Conservation (phyloP, 2,888 invertebrate genomes). For the Perizoma affinitatum region DNA sequence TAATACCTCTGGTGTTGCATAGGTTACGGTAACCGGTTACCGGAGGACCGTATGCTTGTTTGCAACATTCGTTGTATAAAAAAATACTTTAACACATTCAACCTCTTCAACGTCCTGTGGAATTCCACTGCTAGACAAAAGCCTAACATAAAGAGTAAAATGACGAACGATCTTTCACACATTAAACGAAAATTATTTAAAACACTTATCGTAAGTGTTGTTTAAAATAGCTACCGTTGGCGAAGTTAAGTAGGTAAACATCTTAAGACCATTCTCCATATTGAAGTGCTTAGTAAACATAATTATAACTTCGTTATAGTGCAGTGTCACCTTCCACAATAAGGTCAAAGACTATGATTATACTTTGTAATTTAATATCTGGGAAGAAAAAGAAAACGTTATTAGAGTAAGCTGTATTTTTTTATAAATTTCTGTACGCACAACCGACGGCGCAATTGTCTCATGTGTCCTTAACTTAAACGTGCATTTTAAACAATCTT, state of each 20-base stretch:
- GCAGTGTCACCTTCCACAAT: conserved; percentile 20
- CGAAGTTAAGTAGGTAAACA: conserved; percentile 32
- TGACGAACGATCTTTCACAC: too few species aligned
- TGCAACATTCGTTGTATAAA: too few species aligned
- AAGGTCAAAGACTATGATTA: conserved; percentile 11
- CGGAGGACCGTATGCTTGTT: too few species aligned
- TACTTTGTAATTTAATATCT: conserved; percentile 22
- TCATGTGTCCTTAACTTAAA: too few species aligned
- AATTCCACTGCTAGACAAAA: too few species aligned
- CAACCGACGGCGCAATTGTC: conserved; percentile 11
- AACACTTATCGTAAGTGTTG: conserved; percentile 22
- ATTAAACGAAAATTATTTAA: conserved; percentile 19
- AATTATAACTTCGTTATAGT: conserved; percentile 34
- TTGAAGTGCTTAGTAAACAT: conserved; percentile 48
- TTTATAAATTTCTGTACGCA: conserved; percentile 15
- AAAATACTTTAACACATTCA: too few species aligned
- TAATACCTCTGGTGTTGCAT: too few species aligned
- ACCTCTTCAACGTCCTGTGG: too few species aligned
- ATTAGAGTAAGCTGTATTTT: conserved; percentile 27
- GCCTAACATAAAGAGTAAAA: too few species aligned
- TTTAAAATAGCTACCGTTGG: conserved; percentile 29
- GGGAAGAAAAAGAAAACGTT: conserved; percentile 22
- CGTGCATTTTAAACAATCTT: too few species aligned
- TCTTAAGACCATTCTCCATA: conserved; percentile 38
- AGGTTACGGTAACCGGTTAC: too few species aligned